Evolutionary conservation across 92 coral and sea anemone species (phyloP).

Genomic region (Paragorgia papillata): DNA sequence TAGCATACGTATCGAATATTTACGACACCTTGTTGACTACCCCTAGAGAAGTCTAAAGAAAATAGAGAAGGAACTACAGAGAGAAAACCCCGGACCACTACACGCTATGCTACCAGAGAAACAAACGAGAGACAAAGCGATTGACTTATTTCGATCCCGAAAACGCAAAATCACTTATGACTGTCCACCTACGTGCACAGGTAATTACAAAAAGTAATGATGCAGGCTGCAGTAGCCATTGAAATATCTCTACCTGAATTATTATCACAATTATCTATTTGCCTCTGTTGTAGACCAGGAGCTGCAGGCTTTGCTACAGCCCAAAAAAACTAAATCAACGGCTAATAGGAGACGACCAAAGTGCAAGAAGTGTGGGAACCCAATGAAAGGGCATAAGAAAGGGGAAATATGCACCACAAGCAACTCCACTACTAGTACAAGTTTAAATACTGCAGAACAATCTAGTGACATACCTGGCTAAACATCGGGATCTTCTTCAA

Average conservation of each 20-base stretch:
- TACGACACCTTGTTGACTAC: conserved; percentile 48
- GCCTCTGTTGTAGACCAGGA: too few relatives aligned
- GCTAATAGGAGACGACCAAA: neutral
- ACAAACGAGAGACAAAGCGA: conserved; percentile 51
- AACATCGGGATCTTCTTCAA: too few relatives aligned
- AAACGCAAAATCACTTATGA: conserved; percentile 31
- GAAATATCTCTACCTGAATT: too few relatives aligned
- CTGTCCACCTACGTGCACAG: conserved; percentile 68
- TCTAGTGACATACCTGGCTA: too few relatives aligned
- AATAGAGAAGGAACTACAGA: conserved; percentile 37
- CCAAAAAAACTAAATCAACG: too few relatives aligned
- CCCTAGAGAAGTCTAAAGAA: conserved; percentile 51
- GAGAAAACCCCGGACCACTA: conserved; percentile 26
- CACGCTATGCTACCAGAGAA: conserved; percentile 50
- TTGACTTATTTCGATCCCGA: conserved; percentile 27
- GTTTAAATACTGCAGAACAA: too few relatives aligned
- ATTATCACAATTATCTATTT: too few relatives aligned
- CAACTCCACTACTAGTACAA: too few relatives aligned
- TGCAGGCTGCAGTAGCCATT: neutral
- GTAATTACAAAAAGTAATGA: conserved; percentile 4
- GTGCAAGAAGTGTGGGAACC: too few relatives aligned
- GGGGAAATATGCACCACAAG: too few relatives aligned
- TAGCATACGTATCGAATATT: conserved; percentile 63
- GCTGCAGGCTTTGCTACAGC: too few relatives aligned
- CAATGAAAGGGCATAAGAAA: neutral